phyloP scores from a whole-genome alignment of 2,888 invertebrate species.

The Acanthoscelides obtectus region DNA sequence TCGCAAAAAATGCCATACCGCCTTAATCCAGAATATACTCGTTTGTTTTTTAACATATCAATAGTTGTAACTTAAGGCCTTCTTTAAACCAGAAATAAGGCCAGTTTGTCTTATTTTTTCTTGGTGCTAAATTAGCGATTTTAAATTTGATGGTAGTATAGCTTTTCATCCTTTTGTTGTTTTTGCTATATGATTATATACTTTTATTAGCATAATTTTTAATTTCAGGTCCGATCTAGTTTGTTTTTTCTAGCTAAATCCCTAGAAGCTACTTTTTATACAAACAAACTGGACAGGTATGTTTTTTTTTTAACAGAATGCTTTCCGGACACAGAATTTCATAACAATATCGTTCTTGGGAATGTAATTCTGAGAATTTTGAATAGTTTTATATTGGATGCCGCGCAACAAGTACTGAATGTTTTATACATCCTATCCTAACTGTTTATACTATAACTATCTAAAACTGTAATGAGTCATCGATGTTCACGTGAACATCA shows the following conservation, averaged over 20 bases:
- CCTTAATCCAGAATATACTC: neutral
- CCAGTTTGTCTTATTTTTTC: neutral
- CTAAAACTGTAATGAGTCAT: no score
- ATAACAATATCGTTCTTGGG: no score
- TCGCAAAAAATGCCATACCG: neutral
- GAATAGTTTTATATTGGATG: no score
- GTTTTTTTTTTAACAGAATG: neutral
- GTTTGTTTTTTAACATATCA: neutral
- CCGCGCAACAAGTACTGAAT: no score
- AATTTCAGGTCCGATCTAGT: neutral
- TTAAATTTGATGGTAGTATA: neutral
- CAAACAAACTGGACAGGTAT: neutral
- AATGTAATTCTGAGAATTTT: no score
- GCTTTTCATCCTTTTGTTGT: neutral
- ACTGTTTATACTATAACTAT: no score
- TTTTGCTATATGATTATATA: neutral
- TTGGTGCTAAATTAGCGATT: neutral
- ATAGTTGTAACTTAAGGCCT: neutral
- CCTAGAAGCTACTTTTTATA: neutral
- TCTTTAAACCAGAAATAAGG: neutral
- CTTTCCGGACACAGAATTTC: no score
- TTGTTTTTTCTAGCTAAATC: neutral
- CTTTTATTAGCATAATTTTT: neutral
- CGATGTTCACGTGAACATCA: no score
- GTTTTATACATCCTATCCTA: no score